Percentiles rank a stretch among this genome's conserved stretches.
phyloP scores from a whole-genome alignment of 2,888 invertebrate species.

The Zonitis immaculata region DNA sequence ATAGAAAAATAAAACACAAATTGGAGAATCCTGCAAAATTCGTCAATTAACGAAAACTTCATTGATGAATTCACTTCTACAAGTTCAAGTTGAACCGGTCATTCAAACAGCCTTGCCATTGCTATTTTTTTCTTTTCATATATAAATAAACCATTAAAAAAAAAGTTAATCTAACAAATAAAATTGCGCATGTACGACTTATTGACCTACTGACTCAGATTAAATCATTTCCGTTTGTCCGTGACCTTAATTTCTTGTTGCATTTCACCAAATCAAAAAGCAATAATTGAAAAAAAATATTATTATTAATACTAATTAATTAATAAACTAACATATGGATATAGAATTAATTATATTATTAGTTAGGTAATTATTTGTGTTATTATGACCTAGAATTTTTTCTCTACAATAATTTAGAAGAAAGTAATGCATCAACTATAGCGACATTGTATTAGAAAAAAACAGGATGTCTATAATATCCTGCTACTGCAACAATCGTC shows the following conservation, averaged over 20 bases:
- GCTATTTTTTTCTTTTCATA: not conserved
- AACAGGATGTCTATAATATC: too few relatives aligned
- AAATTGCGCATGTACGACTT: constrained; percentile 27
- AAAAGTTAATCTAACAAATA: too few relatives aligned
- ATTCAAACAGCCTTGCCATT: not conserved
- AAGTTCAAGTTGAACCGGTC: not conserved
- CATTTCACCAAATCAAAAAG: not conserved
- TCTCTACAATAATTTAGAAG: not conserved
- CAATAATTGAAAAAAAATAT: not conserved
- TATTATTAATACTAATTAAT: too few relatives aligned
- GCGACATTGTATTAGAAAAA: too few relatives aligned
- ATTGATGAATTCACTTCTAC: not conserved
- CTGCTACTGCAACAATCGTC: not conserved
- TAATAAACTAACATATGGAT: too few relatives aligned
- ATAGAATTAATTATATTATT: too few relatives aligned
- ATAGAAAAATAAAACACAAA: too few relatives aligned
- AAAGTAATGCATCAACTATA: not conserved
- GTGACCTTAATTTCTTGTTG: constrained; percentile 31
- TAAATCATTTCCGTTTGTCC: constrained; percentile 36
- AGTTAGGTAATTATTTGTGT: too few relatives aligned
- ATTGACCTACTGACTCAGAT: constrained; percentile 42
- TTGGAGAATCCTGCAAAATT: too few relatives aligned
- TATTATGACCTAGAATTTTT: not conserved
- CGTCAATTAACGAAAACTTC: not conserved
- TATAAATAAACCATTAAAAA: not conserved